These are phyloP conservation scores for Drosophila rufa DNA, from an alignment of 1,140 invertebrate genomes.

Conservation along the genomic window DNA sequence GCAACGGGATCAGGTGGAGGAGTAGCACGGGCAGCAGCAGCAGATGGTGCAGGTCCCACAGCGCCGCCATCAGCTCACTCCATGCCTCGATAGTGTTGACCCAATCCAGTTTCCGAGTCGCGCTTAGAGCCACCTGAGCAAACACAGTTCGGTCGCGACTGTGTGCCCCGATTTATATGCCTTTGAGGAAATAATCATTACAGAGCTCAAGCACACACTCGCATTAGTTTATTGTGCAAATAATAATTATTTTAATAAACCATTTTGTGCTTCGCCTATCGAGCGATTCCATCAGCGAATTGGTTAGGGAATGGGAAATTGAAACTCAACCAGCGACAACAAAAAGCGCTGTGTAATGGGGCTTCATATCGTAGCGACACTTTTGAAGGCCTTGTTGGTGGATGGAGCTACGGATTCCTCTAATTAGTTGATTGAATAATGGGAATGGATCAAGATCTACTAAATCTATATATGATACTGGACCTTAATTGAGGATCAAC, in stretches of 20 bases:
- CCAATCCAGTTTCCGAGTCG: constrained; percentile 30
- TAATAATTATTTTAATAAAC: constrained; percentile 77
- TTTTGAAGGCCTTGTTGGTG: constrained; percentile 14
- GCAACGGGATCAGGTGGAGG: constrained; percentile 5
- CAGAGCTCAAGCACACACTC: background rate
- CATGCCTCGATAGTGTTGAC: constrained; percentile 41
- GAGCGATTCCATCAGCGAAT: constrained; percentile 33
- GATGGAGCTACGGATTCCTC: background rate
- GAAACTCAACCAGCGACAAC: constrained; percentile 9
- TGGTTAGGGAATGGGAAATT: constrained; percentile 20
- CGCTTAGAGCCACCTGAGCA: constrained; percentile 47
- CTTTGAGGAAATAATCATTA: constrained; percentile 71
- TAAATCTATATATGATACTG: background rate
- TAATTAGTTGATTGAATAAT: constrained; percentile 25
- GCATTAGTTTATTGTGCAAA: constrained; percentile 70
- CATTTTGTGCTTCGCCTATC: constrained; percentile 64
- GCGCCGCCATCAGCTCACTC: constrained; percentile 58
- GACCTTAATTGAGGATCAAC: background rate
- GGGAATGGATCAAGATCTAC: background rate
- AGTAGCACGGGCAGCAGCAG: background rate
- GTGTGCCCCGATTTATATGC: constrained; percentile 59
- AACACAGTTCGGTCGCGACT: constrained; percentile 45
- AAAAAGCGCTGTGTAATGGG: constrained; percentile 24
- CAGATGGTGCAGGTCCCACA: constrained; percentile 16
- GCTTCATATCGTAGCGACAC: constrained; percentile 6